phyloP scores from a whole-genome alignment of 2,888 invertebrate species.

The Polydrusus tereticollis region DNA sequence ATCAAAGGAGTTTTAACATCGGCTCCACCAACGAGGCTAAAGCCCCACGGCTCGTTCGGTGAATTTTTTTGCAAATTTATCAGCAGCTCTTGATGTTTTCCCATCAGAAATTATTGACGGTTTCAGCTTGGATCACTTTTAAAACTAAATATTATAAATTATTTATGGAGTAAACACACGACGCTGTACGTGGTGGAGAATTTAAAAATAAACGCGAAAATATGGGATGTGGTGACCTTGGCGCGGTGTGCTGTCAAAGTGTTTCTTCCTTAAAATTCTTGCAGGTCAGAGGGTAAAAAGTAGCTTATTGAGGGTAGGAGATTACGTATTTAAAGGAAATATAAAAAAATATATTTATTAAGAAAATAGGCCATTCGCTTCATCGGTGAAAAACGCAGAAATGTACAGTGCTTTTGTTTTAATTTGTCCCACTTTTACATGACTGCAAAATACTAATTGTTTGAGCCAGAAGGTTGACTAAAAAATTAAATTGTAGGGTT shows the following conservation, averaged over 20 bases:
- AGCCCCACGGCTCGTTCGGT: conserved; percentile 85
- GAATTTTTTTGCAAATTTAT: conserved; percentile 80
- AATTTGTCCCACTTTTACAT: no score
- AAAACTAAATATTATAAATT: conserved; percentile 39
- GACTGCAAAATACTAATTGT: no score
- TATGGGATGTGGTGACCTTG: conserved; percentile 24
- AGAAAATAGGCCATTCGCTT: no score
- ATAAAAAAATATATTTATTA: no score
- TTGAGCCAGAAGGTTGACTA: no score
- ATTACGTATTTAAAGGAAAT: neutral
- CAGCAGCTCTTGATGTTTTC: conserved; percentile 82
- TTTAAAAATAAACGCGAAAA: conserved; percentile 43
- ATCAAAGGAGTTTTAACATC: conserved; percentile 89
- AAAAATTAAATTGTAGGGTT: no score
- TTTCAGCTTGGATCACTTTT: conserved; percentile 49
- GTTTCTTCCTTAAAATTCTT: conserved; percentile 17
- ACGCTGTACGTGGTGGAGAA: conserved; percentile 30
- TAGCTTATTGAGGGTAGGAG: neutral
- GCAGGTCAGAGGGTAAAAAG: no score
- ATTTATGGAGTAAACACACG: conserved; percentile 42
- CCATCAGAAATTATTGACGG: conserved; percentile 62
- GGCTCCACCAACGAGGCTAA: conserved; percentile 87
- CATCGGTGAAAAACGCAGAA: no score
- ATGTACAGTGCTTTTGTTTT: no score
- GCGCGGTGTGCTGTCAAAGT: neutral